A percentile compares a stretch with the other conserved stretches of the same genome.
These are phyloP conservation scores for Parauchenoglanis ngamensis DNA, from an alignment of 2,797 vertebrate species.

Conservation along the genomic window DNA sequence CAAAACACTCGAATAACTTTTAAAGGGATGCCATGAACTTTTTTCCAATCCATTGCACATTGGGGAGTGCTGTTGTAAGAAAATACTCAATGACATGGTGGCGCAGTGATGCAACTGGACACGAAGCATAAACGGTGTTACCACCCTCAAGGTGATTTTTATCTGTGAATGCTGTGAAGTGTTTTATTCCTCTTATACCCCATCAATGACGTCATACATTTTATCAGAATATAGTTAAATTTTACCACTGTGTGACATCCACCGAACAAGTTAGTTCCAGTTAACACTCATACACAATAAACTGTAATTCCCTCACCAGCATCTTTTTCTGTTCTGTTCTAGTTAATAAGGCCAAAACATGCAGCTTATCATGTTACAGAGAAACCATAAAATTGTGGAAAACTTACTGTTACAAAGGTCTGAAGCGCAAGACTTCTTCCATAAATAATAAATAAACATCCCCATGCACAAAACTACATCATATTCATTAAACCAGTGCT, in stretches of 20 bases:
- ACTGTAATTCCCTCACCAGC: background rate
- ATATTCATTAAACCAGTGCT: background rate
- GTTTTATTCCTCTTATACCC: background rate
- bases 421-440: background rate
- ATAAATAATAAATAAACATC: background rate
- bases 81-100: background rate
- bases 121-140: background rate
- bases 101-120: background rate
- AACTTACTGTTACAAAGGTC: background rate
- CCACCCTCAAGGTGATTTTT: background rate
- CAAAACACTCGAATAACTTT: slow-evolving; percentile 3
- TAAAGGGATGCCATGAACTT: background rate
- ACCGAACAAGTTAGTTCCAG: background rate
- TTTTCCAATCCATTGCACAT: background rate
- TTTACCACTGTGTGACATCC: background rate
- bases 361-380: background rate
- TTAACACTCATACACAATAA: background rate
- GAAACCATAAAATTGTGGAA: background rate
- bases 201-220: background rate
- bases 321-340: background rate
- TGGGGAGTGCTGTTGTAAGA: background rate
- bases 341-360: background rate
- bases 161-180: background rate
- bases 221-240: background rate
- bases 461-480: background rate